phyloP scores from a whole-genome alignment of 1,140 invertebrate genomes.

The Paracyclopina nana region DNA sequence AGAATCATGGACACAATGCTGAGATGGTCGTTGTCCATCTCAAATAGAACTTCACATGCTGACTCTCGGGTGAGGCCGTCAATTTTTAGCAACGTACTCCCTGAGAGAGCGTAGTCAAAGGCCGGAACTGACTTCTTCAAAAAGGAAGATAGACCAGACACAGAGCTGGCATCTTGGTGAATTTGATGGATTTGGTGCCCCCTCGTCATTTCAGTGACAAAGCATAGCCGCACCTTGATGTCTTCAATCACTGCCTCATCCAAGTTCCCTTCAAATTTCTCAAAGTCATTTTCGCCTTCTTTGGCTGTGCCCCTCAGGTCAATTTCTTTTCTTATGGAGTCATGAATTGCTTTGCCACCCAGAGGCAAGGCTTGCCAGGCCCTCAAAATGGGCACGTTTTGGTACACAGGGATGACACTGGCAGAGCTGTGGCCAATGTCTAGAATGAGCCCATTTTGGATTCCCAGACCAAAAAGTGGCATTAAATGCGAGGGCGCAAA shows the following conservation, averaged over 20 bases:
- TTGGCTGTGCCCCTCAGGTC: not conserved
- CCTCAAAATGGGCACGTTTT: conserved; percentile 58
- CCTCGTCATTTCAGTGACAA: conserved; percentile 52
- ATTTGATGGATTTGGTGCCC: conserved; percentile 34
- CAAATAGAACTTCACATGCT: conserved; percentile 59
- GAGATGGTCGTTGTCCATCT: conserved; percentile 58
- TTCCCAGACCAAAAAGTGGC: conserved; percentile 49
- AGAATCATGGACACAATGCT: conserved; percentile 63
- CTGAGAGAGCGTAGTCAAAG: conserved; percentile 49
- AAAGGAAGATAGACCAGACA: conserved; percentile 26
- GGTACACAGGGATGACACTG: conserved; percentile 55
- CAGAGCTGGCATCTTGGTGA: conserved; percentile 22
- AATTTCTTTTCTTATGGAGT: conserved; percentile 25
- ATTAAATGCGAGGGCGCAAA: conserved; percentile 58
- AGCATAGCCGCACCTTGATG: conserved; percentile 47
- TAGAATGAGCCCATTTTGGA: conserved; percentile 54
- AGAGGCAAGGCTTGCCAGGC: conserved; percentile 54
- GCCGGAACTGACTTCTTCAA: conserved; percentile 27
- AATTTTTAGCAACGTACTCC: conserved; percentile 37
- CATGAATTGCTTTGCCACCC: conserved; percentile 42
- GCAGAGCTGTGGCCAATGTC: conserved; percentile 71
- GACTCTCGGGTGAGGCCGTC: conserved; percentile 50
- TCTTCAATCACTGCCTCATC: conserved; percentile 32
- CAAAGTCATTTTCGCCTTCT: not conserved
- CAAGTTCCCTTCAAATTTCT: not conserved